Percentiles rank a stretch among this genome's conserved stretches.
Evolutionary conservation across 2,797 vertebrate genomes (phyloP).

Genomic region (Xiphorhynchus erythropygius): DNA sequence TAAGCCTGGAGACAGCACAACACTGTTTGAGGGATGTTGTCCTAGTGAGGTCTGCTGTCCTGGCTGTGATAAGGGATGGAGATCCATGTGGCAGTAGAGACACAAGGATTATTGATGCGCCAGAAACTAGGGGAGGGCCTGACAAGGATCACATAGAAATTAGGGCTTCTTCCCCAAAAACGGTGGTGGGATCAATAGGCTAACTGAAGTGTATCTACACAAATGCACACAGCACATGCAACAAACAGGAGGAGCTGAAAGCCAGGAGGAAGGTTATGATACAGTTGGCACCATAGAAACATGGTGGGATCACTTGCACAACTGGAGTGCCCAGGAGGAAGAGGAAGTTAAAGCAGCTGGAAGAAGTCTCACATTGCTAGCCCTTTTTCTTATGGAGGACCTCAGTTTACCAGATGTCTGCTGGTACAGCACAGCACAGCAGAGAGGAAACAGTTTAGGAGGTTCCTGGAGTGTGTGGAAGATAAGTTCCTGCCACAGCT

Average conservation of each 20-base stretch:
- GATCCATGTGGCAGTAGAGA: not conserved
- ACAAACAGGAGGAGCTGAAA: not conserved
- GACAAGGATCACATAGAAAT: not conserved
- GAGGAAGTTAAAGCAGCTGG: not conserved
- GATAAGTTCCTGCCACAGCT: not conserved
- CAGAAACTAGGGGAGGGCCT: not conserved
- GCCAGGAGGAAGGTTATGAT: not conserved
- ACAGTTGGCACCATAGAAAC: not conserved
- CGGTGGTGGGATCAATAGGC: not conserved
- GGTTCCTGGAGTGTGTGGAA: not conserved
- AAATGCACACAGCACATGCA: not conserved
- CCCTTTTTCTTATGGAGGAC: not conserved
- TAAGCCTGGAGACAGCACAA: not conserved
- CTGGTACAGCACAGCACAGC: not conserved
- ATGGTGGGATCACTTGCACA: not conserved
- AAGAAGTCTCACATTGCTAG: not conserved
- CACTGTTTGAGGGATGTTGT: not conserved
- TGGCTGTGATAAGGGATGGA: not conserved
- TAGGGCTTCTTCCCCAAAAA: not conserved
- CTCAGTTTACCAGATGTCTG: not conserved
- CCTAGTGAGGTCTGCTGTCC: not conserved
- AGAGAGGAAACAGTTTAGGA: not conserved
- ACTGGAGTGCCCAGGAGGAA: not conserved
- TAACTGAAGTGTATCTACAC: not conserved
- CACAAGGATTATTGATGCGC: not conserved